Evolutionary conservation across 2,888 invertebrate species (phyloP).

Genomic region (Cephus spinipes): DNA sequence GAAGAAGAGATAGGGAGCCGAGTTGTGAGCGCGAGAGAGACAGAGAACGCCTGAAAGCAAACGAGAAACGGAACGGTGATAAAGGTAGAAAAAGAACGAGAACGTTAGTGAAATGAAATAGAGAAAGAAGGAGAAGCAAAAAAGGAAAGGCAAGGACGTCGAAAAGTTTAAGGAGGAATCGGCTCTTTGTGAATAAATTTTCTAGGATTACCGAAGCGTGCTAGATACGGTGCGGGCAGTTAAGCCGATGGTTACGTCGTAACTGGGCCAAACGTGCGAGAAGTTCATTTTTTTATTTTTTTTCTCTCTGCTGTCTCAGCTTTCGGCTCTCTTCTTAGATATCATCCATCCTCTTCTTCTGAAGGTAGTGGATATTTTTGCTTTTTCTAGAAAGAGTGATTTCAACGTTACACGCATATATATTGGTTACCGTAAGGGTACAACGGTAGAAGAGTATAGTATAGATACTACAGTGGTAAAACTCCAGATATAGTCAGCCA

Average conservation of each 20-base stretch:
- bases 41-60: background rate
- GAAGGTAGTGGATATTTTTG: background rate
- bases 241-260: slow-evolving; percentile 17
- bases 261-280: slow-evolving; percentile 12
- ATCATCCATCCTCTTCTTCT: background rate
- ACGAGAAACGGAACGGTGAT: background rate
- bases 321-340: background rate
- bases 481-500: background rate
- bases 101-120: slow-evolving; percentile 2
- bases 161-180: slow-evolving; percentile 19
- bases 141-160: background rate
- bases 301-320: background rate
- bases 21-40: background rate
- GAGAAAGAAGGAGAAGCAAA: background rate
- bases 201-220: slow-evolving; percentile 34
- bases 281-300: background rate
- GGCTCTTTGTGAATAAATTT: slow-evolving; percentile 40
- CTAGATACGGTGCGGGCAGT: slow-evolving; percentile 16
- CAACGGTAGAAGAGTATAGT: background rate
- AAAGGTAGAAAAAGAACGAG: background rate
- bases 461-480: background rate
- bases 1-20: background rate
- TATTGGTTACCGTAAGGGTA: background rate
- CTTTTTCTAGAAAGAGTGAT: background rate
- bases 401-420: background rate